A percentile compares a stretch with the other conserved stretches of the same genome.
Evolutionary conservation across 1,140 invertebrate genomes (phyloP).

Genomic region (Matsumurasca onukii): DNA sequence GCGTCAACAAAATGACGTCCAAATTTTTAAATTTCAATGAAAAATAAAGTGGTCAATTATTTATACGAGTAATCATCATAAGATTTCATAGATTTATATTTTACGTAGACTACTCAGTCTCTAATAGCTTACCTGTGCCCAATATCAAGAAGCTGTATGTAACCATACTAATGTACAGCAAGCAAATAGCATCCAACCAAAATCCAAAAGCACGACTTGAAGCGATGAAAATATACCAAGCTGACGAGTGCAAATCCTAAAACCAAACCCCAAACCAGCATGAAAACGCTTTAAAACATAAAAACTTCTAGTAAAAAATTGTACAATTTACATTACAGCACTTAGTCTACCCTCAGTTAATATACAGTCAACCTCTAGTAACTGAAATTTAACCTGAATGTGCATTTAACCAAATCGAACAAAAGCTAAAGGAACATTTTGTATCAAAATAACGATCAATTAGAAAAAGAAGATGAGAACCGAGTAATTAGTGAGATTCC

Average conservation of each 20-base stretch:
- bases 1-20: too few species aligned
- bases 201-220: slow-evolving; percentile 83
- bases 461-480: too few species aligned
- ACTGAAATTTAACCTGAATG: neutral
- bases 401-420: neutral
- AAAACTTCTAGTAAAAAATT: neutral
- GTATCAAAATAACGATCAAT: neutral
- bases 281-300: neutral
- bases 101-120: too few species aligned
- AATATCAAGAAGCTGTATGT: slow-evolving; percentile 70
- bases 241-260: slow-evolving; percentile 63
- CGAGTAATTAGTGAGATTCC: too few species aligned
- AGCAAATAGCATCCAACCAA: slow-evolving; percentile 75
- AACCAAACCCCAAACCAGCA: slow-evolving; percentile 19
- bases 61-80: too few species aligned
- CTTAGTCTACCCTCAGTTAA: neutral
- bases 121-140: slow-evolving; percentile 43
- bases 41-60: too few species aligned
- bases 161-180: slow-evolving; percentile 66
- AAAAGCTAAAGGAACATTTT: neutral
- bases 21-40: too few species aligned
- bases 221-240: slow-evolving; percentile 71
- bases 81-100: too few species aligned
- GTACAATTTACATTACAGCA: neutral
- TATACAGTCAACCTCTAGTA: neutral